Conservation (phyloP, 2,888 invertebrate species). For the Amphipoea oculea region DNA sequence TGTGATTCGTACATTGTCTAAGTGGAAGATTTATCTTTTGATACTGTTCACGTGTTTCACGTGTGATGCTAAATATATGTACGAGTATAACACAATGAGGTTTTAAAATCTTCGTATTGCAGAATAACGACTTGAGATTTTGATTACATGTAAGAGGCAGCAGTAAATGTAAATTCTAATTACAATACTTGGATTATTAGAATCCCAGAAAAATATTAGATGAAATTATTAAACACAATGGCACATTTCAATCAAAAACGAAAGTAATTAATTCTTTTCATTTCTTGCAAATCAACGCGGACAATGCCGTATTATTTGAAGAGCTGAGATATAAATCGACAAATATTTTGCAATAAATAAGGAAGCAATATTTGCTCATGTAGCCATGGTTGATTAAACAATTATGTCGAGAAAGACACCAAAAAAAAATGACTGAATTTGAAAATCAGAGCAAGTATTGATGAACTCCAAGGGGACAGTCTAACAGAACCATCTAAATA, state of each 20-base stretch:
- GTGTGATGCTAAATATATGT: background rate
- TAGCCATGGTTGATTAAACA: slow-evolving; percentile 24
- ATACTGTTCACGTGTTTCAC: background rate
- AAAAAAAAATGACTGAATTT: background rate
- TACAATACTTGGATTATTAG: background rate
- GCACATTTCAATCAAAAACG: background rate
- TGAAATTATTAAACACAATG: background rate
- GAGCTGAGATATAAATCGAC: background rate
- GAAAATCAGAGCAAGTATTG: slow-evolving; percentile 16
- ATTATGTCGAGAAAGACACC: slow-evolving; percentile 2
- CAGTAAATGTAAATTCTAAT: background rate
- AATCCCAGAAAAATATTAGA: background rate
- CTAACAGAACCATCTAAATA: background rate
- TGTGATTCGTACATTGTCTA: background rate
- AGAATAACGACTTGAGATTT: background rate
- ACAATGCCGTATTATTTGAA: background rate
- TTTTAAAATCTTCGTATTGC: background rate
- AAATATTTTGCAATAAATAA: slow-evolving; percentile 10
- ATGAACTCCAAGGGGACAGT: slow-evolving; percentile 12
- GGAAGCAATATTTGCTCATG: background rate
- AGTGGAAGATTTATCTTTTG: background rate
- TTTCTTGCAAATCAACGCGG: background rate
- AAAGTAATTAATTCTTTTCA: background rate
- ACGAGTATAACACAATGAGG: background rate
- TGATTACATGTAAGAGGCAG: background rate